Base-by-base conservation (phyloP, 2,888 invertebrate genomes). In the Patella ulyssiponensis region DNA sequence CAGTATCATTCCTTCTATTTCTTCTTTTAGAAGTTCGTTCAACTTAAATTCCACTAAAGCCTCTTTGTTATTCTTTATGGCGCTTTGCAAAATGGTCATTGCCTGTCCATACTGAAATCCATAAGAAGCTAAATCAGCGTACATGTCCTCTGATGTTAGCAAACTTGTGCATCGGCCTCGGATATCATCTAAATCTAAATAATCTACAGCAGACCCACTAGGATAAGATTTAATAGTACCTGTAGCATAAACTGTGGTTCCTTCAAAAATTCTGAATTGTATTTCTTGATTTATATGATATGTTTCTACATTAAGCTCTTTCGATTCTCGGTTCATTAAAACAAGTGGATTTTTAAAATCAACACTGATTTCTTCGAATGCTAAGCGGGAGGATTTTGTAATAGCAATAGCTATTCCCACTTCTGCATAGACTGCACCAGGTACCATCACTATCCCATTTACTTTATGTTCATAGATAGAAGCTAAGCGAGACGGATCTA, bases 381-480 rank as follows among this genome's bases (percentile, higher is more conserved):
- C 11, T 9, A 64, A 23, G 14, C 64, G 20, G 20, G 64, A 23
- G 11, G 64, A 64, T 15, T 64, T n/a, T 64, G 23, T 23, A 1
- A 72, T 27, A 20, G 78, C 82, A 15, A 82, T 73, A 33, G 79
- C 80, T 52, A 85, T 79, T 7, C 79, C 82, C 12, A 81, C 77
- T 69, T 86, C 86, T 3, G 78, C 82, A 76, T 82, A 83, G 1
- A 76, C 72, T 9, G 85, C 82, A 9, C 86, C 86, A 3, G 83
- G 86, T 12, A 85, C 79, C 11, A 85, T 69, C 27, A 81, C 69
- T 5, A 69, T 64, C 0, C 79, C 81, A 4, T 27, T 70, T 2
- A 85, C 73, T 17, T 76, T 71, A 73, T 86, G 86, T 12, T 84
- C 80, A 76, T 78, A 85, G 15, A 84, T 81, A 77, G 82, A 84